Evolutionary conservation across 2,113 vertebrate genomes (phyloP).

Genomic region (Lamprologus sp.): DNA sequence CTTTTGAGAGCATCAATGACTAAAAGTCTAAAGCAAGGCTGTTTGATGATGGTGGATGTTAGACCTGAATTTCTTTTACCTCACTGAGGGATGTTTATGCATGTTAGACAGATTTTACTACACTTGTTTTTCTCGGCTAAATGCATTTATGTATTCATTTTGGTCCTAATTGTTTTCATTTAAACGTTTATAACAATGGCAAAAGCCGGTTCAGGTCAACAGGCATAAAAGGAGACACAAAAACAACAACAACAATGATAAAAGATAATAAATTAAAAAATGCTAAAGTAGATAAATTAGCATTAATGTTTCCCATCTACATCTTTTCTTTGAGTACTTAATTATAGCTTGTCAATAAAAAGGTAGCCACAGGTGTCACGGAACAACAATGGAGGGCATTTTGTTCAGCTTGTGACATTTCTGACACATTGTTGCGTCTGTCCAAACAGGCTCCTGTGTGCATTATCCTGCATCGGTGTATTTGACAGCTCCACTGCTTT

Average conservation of each 20-base stretch:
- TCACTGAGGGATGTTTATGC: neutral
- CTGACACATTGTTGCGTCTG: slow-evolving; percentile 18
- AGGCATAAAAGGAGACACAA: neutral
- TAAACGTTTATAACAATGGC: neutral
- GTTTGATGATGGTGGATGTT: neutral
- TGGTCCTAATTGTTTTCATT: neutral
- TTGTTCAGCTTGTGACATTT: slow-evolving; percentile 40
- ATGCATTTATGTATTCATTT: neutral
- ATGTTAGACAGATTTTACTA: neutral
- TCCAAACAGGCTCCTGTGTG: slow-evolving; percentile 19
- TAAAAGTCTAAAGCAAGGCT: neutral
- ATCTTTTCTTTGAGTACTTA: slow-evolving; percentile 33
- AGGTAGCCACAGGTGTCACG: slow-evolving; percentile 43
- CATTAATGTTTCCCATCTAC: slow-evolving; percentile 4
- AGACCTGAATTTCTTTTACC: neutral
- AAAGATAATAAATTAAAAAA: neutral
- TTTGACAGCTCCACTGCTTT: slow-evolving; percentile 60
- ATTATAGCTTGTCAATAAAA: slow-evolving; percentile 33
- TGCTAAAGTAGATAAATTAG: neutral
- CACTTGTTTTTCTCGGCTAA: neutral
- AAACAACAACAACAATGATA: neutral
- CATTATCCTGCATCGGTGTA: slow-evolving; percentile 32
- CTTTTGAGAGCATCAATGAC: neutral
- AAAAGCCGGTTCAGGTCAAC: neutral
- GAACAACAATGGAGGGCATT: slow-evolving; percentile 45